Conservation (phyloP, 2,888 invertebrate species). For the Abrostola triplasia region DNA sequence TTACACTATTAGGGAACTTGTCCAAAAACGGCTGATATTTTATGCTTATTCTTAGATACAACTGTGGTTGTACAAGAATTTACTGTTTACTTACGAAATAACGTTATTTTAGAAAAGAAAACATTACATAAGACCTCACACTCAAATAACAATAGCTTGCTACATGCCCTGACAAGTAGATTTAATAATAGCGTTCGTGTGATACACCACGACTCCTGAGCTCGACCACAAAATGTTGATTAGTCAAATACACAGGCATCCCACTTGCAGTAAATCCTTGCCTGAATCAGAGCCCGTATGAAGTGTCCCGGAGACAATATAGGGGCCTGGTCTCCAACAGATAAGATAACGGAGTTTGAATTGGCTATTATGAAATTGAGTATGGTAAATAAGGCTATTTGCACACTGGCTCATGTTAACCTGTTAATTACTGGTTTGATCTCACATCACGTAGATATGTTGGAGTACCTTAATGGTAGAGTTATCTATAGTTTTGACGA, state of each 20-base stretch:
- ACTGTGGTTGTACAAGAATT: background rate
- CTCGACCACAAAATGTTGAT: slow-evolving; percentile 3
- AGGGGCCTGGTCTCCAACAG: slow-evolving; percentile 47
- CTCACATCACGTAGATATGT: background rate
- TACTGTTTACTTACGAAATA: too few species aligned
- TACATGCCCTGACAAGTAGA: background rate
- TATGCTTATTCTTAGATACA: slow-evolving; percentile 6
- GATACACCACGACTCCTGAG: too few species aligned
- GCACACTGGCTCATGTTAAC: slow-evolving; percentile 17
- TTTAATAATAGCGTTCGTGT: background rate
- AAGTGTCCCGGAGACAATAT: slow-evolving; percentile 39
- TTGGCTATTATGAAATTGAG: slow-evolving; percentile 50
- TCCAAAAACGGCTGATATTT: slow-evolving; percentile 17
- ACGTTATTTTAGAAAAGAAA: too few species aligned
- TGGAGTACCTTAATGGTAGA: too few species aligned
- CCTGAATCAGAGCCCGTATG: slow-evolving; percentile 42
- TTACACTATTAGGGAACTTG: slow-evolving; percentile 38
- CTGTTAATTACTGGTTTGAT: background rate
- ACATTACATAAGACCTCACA: background rate
- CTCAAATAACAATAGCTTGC: background rate
- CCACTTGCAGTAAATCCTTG: slow-evolving; percentile 28
- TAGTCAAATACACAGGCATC: slow-evolving; percentile 7
- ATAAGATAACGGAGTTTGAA: slow-evolving; percentile 56
- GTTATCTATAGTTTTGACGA: too few species aligned
- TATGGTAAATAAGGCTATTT: slow-evolving; percentile 42